phyloP scores from a whole-genome alignment of 2,888 invertebrate species.

The Drosophila greeni region DNA sequence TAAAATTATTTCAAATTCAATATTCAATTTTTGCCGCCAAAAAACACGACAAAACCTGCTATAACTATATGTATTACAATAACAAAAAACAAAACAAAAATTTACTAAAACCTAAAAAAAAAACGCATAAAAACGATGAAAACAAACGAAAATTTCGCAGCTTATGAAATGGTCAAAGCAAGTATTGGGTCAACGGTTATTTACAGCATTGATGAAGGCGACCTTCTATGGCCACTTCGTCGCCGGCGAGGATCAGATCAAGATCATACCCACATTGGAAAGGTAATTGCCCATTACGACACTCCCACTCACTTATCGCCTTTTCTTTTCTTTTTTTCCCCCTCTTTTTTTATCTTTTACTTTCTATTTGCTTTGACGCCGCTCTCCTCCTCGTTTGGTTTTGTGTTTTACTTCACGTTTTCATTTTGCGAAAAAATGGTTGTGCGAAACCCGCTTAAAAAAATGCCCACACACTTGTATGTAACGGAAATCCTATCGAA shows the following conservation, averaged over 20 bases:
- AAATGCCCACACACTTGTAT: constrained; percentile 23
- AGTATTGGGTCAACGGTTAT: constrained; percentile 89
- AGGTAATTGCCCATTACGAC: constrained; percentile 79
- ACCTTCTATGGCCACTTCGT: constrained; percentile 99
- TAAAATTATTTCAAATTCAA: constrained; percentile 15
- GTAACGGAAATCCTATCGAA: constrained; percentile 14
- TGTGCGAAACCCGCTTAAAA: constrained; percentile 35
- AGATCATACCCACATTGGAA: constrained; percentile 90
- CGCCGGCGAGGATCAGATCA: constrained; percentile 94
- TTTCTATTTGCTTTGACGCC: constrained; percentile 22
- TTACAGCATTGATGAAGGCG: constrained; percentile 91
- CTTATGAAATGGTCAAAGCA: constrained; percentile 89
- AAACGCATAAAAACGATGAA: constrained; percentile 34
- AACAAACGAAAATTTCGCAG: constrained; percentile 80
- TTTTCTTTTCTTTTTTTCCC: constrained; percentile 64
- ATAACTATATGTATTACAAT: constrained; percentile 1
- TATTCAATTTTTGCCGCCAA: constrained; percentile 13
- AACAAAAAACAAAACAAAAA: constrained; percentile 9
- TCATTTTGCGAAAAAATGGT: constrained; percentile 30
- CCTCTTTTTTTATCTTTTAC: constrained; percentile 51
- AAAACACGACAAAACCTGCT: constrained; percentile 4
- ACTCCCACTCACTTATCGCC: constrained; percentile 52
- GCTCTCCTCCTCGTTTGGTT: constrained; percentile 38
- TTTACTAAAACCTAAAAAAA: constrained; percentile 5
- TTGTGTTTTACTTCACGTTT: constrained; percentile 28